Conservation (phyloP, 2,797 vertebrate species). For the Sparus aurata region DNA sequence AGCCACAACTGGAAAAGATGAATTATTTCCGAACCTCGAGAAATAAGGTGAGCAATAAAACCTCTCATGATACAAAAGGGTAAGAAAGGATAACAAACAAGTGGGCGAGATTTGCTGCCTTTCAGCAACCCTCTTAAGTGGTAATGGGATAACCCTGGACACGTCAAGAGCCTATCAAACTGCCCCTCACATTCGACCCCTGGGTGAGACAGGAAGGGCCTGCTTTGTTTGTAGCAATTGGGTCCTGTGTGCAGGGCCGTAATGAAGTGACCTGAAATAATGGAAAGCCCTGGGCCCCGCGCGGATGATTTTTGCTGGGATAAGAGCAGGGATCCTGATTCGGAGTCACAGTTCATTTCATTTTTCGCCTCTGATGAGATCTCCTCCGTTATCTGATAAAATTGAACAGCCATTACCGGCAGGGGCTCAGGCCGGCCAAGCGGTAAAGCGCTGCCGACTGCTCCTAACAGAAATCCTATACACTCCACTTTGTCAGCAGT, state of each 20-base stretch:
- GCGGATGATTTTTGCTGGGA: conserved; percentile 97
- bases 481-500: conserved; percentile 99
- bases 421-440: conserved; percentile 87
- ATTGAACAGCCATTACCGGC: conserved; percentile 99
- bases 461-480: conserved; percentile 99
- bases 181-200: conserved; percentile 98
- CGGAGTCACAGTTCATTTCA: conserved; percentile 99
- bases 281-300: conserved; percentile 97
- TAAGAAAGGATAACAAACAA: conserved; percentile 93
- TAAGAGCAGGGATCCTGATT: conserved; percentile 99
- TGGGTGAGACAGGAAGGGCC: conserved; percentile 96
- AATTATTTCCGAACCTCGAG: conserved; percentile 91
- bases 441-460: conserved; percentile 96
- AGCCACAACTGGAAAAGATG: conserved; percentile 90
- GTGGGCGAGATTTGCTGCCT: conserved; percentile 96
- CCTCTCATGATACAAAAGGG: conserved; percentile 86
- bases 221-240: conserved; percentile 97
- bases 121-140: conserved; percentile 98
- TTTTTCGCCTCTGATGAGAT: conserved; percentile 99
- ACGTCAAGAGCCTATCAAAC: conserved; percentile 98
- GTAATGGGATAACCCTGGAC: conserved; percentile 99
- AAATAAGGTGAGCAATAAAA: conserved; percentile 91
- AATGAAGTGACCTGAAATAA: conserved; percentile 99
- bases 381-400: conserved; percentile 99
- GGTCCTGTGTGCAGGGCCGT: conserved; percentile 92